Percentiles rank a stretch among this genome's conserved stretches.
Conservation (phyloP, 2,888 invertebrate species). For the Synanthedon tipuliformis region DNA sequence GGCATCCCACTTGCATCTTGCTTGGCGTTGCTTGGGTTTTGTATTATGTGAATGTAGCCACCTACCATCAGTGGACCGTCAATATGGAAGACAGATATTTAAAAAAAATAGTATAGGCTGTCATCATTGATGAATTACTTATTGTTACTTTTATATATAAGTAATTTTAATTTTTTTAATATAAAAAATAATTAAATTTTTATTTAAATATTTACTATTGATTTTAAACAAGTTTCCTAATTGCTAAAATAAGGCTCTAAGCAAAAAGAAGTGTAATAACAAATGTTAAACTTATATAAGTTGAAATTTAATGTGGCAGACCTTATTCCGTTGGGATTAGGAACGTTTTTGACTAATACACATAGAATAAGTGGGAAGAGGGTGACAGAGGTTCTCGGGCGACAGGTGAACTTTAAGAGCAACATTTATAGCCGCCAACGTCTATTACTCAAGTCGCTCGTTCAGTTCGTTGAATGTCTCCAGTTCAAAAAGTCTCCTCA, state of each 20-base stretch:
- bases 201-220: too few relatives aligned
- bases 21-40: too few relatives aligned
- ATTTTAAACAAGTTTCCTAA: neutral
- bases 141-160: too few relatives aligned
- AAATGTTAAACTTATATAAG: neutral
- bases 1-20: too few relatives aligned
- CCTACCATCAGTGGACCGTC: too few relatives aligned
- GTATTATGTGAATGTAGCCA: too few relatives aligned
- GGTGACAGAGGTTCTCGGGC: neutral
- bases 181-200: too few relatives aligned
- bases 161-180: too few relatives aligned
- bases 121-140: too few relatives aligned
- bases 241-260: neutral
- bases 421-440: neutral
- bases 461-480: neutral
- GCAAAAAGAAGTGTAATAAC: neutral
- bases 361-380: neutral
- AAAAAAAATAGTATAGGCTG: too few relatives aligned
- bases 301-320: neutral
- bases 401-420: neutral
- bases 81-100: too few relatives aligned
- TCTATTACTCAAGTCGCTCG: neutral
- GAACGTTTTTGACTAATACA: neutral
- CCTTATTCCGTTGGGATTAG: neutral
- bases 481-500: neutral